Conservation (phyloP, 1,140 invertebrate genomes). For the Heliconius nattereri region DNA sequence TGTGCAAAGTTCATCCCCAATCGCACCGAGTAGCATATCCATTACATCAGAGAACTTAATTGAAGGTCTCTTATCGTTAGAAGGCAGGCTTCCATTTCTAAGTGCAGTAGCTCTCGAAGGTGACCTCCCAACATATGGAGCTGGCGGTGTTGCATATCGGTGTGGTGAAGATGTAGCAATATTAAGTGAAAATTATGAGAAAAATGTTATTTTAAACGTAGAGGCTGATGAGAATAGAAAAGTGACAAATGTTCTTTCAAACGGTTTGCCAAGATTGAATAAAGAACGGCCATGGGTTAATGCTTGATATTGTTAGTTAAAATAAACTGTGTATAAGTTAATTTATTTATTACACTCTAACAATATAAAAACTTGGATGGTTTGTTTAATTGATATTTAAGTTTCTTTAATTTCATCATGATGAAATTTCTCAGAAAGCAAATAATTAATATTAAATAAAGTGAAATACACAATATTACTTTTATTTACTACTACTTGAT, state of each 20-base stretch:
- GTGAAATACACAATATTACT: too few relatives aligned
- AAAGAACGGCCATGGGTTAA: not conserved
- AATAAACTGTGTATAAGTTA: not conserved
- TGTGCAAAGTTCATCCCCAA: conserved; percentile 2
- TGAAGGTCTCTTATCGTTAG: not conserved
- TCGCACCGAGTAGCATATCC: not conserved
- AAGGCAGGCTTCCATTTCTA: not conserved
- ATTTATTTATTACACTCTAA: not conserved
- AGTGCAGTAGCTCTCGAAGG: not conserved
- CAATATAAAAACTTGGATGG: too few relatives aligned
- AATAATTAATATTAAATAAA: too few relatives aligned
- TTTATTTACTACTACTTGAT: too few relatives aligned
- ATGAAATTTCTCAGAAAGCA: too few relatives aligned
- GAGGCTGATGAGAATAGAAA: not conserved
- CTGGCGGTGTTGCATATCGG: not conserved
- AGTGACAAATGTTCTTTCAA: not conserved
- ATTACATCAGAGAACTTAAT: not conserved
- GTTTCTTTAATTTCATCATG: too few relatives aligned
- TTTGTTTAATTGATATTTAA: too few relatives aligned
- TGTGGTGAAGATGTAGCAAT: conserved; percentile 3
- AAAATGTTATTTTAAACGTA: not conserved
- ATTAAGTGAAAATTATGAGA: not conserved
- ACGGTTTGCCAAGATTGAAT: not conserved
- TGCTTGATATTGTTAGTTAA: not conserved
- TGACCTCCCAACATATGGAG: not conserved